phyloP scores from a whole-genome alignment of 2,888 invertebrate genomes.

The Polietes domitor region DNA sequence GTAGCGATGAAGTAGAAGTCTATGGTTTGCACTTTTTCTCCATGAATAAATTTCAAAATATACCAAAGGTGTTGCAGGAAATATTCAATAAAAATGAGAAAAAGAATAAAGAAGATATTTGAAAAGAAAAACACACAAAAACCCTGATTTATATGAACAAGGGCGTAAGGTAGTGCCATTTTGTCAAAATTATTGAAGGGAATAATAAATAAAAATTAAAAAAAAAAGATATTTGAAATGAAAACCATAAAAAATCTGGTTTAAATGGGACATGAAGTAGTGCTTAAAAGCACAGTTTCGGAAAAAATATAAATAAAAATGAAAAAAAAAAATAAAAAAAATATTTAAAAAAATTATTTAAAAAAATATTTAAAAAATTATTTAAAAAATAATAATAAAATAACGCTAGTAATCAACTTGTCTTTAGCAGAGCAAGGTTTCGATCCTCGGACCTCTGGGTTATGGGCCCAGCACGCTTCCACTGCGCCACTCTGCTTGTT shows the following conservation, averaged over 20 bases:
- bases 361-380: too few relatives aligned
- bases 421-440: conserved; percentile 81
- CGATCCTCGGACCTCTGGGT: conserved; percentile 83
- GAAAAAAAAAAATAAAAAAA: background rate
- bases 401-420: background rate
- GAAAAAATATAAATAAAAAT: conserved; percentile 3
- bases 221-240: too few relatives aligned
- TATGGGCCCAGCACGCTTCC: conserved; percentile 91
- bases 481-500: conserved; percentile 89
- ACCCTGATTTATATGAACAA: too few relatives aligned
- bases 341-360: too few relatives aligned
- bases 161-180: too few relatives aligned
- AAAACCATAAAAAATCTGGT: too few relatives aligned
- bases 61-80: conserved; percentile 52
- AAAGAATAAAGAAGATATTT: conserved; percentile 13
- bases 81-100: conserved; percentile 28
- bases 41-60: conserved; percentile 72
- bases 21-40: conserved; percentile 79
- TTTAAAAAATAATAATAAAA: too few relatives aligned
- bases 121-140: conserved; percentile 23
- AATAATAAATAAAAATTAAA: too few relatives aligned
- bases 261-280: too few relatives aligned
- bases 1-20: conserved; percentile 70
- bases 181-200: too few relatives aligned
- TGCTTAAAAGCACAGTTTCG: too few relatives aligned